Conservation (phyloP, 2,797 vertebrate genomes). For the Threskiornis aethiopicus region DNA sequence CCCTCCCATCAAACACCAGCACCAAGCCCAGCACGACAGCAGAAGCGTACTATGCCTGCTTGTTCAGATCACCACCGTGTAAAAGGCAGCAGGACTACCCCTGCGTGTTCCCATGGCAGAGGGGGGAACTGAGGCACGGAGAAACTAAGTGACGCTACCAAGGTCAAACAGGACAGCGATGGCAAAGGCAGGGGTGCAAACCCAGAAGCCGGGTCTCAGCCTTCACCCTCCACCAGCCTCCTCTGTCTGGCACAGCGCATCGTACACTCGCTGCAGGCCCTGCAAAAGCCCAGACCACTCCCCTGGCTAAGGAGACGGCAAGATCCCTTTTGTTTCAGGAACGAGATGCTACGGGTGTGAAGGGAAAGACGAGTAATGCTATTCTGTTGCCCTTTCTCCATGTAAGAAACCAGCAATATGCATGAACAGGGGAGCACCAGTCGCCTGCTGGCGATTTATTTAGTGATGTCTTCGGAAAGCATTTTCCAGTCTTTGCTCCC, state of each 20-base stretch:
- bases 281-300: neutral
- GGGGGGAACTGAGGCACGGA: neutral
- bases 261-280: neutral
- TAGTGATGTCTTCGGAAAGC: neutral
- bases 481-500: neutral
- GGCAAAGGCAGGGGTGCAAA: neutral
- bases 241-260: rapidly evolving
- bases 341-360: rapidly evolving
- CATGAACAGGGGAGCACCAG: no score
- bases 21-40: neutral
- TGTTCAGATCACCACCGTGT: rapidly evolving
- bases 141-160: neutral
- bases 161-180: neutral
- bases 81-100: neutral
- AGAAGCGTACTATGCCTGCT: neutral
- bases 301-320: neutral
- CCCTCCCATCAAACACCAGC: neutral
- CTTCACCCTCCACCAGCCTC: neutral
- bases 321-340: neutral
- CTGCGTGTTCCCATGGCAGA: neutral
- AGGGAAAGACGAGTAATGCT: neutral
- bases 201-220: neutral
- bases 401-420: neutral
- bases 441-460: neutral
- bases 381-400: neutral